These are phyloP conservation scores for Eucera pruinosa DNA, from an alignment of 2,888 invertebrate species.

Conservation along the genomic window DNA sequence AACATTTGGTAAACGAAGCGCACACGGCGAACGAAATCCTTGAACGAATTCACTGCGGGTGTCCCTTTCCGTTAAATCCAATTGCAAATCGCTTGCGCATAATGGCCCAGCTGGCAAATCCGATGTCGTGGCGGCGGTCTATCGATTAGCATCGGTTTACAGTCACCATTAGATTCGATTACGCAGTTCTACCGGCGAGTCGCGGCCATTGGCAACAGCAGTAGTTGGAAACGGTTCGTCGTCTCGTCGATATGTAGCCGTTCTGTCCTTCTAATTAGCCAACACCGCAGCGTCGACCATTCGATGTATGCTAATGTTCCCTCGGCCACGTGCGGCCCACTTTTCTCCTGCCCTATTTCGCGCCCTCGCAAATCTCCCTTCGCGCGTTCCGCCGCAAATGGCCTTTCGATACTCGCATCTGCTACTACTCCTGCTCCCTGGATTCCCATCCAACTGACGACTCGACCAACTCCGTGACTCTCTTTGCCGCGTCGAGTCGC, in stretches of 20 bases:
- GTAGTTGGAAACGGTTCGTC: neutral
- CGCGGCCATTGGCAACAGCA: slow-evolving; percentile 2
- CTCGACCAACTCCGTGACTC: neutral
- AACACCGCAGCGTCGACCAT: slow-evolving; percentile 28
- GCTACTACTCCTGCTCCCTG: too few species aligned
- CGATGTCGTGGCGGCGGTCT: slow-evolving; percentile 57
- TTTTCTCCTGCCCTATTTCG: slow-evolving; percentile 47
- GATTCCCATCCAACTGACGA: too few species aligned
- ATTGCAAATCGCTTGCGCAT: slow-evolving; percentile 69
- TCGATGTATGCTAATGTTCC: slow-evolving; percentile 47
- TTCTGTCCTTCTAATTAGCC: slow-evolving; percentile 56
- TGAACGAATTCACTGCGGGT: neutral
- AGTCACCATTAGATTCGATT: slow-evolving; percentile 69
- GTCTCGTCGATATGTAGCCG: slow-evolving; percentile 6
- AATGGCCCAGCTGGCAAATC: slow-evolving; percentile 55
- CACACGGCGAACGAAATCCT: too few species aligned
- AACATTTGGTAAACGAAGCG: slow-evolving; percentile 2
- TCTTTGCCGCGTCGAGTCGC: neutral
- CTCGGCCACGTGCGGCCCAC: slow-evolving; percentile 28
- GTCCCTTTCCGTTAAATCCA: slow-evolving; percentile 51
- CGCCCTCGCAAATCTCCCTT: slow-evolving; percentile 15
- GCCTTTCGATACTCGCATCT: slow-evolving; percentile 7
- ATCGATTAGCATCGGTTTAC: slow-evolving; percentile 73
- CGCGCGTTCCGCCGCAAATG: slow-evolving; percentile 14
- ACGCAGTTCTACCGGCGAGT: slow-evolving; percentile 43